Conservation (phyloP, 2,113 vertebrate genomes). For the Cyphomyrus plagiostoma region DNA sequence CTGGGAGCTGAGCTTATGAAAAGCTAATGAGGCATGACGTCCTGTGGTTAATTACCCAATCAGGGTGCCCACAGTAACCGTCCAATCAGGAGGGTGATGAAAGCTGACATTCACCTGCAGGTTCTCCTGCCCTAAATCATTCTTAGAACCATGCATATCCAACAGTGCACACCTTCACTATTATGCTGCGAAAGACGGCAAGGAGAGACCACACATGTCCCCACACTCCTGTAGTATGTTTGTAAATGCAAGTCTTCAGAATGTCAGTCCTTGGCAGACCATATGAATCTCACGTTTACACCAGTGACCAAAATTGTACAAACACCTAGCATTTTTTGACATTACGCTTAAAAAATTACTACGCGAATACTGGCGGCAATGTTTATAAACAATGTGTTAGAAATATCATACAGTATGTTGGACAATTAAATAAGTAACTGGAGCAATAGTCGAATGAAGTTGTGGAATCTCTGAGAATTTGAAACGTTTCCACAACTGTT, state of each 20-base stretch:
- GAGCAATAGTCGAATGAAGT: too few species aligned
- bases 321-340: too few species aligned
- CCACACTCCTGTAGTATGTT: neutral
- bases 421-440: too few species aligned
- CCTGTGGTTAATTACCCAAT: neutral
- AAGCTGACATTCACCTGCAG: neutral
- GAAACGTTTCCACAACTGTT: too few species aligned
- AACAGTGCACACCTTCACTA: neutral
- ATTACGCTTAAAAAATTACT: too few species aligned
- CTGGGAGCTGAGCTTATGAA: neutral
- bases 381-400: too few species aligned
- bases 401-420: too few species aligned
- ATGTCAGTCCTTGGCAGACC: neutral
- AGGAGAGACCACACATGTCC: neutral
- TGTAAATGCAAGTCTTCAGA: neutral
- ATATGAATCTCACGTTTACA: neutral
- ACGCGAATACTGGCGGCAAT: too few species aligned
- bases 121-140: neutral
- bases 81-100: constrained; percentile 2
- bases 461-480: too few species aligned
- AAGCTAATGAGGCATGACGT: neutral
- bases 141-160: neutral
- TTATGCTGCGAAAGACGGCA: neutral
- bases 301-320: too few species aligned
- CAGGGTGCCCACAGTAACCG: neutral